phyloP scores from a whole-genome alignment of 2,888 invertebrate species.

The Noctua janthe region DNA sequence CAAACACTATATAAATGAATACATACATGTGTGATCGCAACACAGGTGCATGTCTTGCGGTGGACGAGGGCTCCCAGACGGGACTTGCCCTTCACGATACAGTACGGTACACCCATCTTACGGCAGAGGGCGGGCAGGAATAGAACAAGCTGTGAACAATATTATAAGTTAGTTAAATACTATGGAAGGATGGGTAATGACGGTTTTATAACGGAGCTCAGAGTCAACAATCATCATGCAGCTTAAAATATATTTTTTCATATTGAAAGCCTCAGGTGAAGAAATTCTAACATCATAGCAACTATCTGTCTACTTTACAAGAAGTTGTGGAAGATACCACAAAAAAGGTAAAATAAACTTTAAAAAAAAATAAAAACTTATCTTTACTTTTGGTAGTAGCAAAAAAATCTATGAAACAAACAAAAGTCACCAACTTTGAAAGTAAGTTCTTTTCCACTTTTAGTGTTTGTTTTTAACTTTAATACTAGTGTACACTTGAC shows the following conservation, averaged over 20 bases:
- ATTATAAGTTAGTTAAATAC: constrained; percentile 19
- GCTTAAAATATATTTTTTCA: constrained; percentile 71
- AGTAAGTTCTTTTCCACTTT: too few species aligned
- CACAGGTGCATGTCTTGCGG: constrained; percentile 97
- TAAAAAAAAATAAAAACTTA: too few species aligned
- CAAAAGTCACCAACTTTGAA: too few species aligned
- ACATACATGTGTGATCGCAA: constrained; percentile 96
- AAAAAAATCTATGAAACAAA: too few species aligned
- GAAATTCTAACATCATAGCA: constrained; percentile 95
- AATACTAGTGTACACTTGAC: background rate
- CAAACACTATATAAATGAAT: constrained; percentile 39
- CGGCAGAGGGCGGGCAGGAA: constrained; percentile 99
- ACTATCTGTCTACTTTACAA: constrained; percentile 14
- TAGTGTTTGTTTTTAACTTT: too few species aligned
- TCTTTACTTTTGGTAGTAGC: too few species aligned
- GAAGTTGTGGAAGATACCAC: too few species aligned
- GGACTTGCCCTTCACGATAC: constrained; percentile 99
- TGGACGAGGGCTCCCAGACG: constrained; percentile 98
- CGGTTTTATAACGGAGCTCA: constrained; percentile 83
- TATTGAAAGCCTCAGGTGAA: constrained; percentile 93
- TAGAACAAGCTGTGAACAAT: constrained; percentile 95
- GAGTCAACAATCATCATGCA: constrained; percentile 93
- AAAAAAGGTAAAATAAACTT: too few species aligned
- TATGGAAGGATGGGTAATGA: fast-evolving
- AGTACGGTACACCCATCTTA: constrained; percentile 99